These are phyloP conservation scores for Percopsis transmontana DNA, from an alignment of 2,113 vertebrate genomes.

Conservation along the genomic window DNA sequence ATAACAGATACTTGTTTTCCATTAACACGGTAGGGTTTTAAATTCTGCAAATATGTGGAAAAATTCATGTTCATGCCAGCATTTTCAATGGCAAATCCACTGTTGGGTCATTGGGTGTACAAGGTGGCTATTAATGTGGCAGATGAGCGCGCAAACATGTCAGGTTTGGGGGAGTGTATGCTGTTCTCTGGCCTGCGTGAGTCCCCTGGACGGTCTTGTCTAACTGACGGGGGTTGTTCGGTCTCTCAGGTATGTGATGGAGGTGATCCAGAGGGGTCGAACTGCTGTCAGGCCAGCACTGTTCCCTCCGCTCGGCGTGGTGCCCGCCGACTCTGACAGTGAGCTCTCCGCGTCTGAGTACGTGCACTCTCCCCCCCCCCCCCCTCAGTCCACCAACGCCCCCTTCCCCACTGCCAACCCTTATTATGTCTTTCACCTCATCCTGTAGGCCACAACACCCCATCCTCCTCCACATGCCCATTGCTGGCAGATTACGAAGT, in stretches of 20 bases:
- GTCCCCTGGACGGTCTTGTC: conserved; percentile 16
- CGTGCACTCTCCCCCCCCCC: conserved; percentile 59
- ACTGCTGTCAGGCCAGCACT: conserved; percentile 77
- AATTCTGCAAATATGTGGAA: neutral
- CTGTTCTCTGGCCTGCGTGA: neutral
- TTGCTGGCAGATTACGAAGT: neutral
- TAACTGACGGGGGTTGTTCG: conserved; percentile 68
- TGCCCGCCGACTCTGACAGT: conserved; percentile 84
- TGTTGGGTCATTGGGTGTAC: neutral
- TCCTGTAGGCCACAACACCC: conserved; percentile 1
- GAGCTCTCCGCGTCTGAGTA: conserved; percentile 86
- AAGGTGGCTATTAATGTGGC: neutral
- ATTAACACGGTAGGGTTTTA: neutral
- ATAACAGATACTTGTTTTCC: neutral
- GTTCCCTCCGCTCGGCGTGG: conserved; percentile 78
- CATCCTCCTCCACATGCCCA: conserved; percentile 5
- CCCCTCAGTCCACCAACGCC: neutral
- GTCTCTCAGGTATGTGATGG: conserved; percentile 85
- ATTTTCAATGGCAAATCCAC: neutral
- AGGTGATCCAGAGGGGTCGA: conserved; percentile 87
- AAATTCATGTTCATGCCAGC: neutral
- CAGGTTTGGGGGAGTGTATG: too few relatives aligned
- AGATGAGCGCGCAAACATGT: neutral
- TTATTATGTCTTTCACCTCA: neutral
- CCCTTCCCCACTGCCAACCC: conserved; percentile 4